Evolutionary conservation across 2,888 invertebrate species (phyloP), one percentile per base, ranked within the genome.

Genomic region (Exephanes ischioxanthus): DNA sequence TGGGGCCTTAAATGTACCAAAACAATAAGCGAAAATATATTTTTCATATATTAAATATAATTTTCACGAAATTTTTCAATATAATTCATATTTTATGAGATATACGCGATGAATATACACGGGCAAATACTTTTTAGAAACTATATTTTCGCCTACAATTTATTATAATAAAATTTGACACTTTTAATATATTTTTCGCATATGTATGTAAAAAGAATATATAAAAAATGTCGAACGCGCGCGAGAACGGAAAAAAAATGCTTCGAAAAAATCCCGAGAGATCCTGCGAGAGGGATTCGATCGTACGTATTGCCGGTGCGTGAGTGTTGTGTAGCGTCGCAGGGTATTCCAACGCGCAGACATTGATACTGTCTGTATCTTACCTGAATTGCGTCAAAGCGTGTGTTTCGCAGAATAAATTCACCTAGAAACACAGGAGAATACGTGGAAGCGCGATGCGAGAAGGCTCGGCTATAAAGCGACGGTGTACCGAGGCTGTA

Each of bases 391-490:
- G 81, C 70, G 78, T 78, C 85, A 70, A 58, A 61, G 82, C 82
- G 70, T 79, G 78, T 26, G 79, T 71, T 71, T 76, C 45, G 55
- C 66, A 80, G 67, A 45, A 68, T 71, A 80, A 66, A 80, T 70
- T 63, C 55, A 67, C 72, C 77, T 83, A 76, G 66, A 75, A 45
- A 76, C 66, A 73, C 68, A 73, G 72, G 67, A 14, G 76, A 83
- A 80, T 86, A 83, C 80, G 68, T 83, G 71, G 84, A 82, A 84
- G 81, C 45, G 86, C 77, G 84, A 86, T 86, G 75, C 84, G 78
- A 84, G 30, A 63, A 63, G 63, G 53, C 71, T 78, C 78, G 76
- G 26, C 48, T 71, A 80, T 67, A 80, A 68, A 72, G 68, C 72
- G 51, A 72, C 80, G 80, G 72, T 58, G 79, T 71, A 61, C 53